Percentiles rank a stretch among this genome's conserved stretches.
Evolutionary conservation across 2,797 vertebrate genomes (phyloP).

Genomic region (Ptychobarbus kaznakovi): DNA sequence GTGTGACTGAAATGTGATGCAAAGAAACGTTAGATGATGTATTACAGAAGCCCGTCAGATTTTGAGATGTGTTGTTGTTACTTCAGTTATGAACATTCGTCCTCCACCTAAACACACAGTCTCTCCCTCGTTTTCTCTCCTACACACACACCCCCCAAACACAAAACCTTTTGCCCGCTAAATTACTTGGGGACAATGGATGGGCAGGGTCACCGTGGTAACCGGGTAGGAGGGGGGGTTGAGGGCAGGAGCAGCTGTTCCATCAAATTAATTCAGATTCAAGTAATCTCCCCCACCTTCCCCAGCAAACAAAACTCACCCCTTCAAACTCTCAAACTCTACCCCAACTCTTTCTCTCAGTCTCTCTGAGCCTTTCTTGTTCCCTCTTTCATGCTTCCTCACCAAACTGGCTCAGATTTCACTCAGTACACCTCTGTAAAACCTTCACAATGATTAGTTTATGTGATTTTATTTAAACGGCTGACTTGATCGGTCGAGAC

Average conservation of each 20-base stretch:
- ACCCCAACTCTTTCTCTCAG: conserved; percentile 30
- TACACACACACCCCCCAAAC: conserved; percentile 71
- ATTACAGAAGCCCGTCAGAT: conserved; percentile 48
- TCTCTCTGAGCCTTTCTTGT: not conserved
- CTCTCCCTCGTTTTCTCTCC: conserved; percentile 49
- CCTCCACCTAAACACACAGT: conserved; percentile 49
- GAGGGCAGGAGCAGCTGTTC: conserved; percentile 94
- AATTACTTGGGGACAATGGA: conserved; percentile 86
- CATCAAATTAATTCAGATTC: conserved; percentile 96
- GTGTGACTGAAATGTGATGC: not conserved
- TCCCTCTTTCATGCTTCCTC: conserved; percentile 56
- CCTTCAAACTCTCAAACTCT: conserved; percentile 45
- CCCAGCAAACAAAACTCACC: conserved; percentile 39
- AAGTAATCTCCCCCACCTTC: conserved; percentile 82
- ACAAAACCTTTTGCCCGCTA: conserved; percentile 82
- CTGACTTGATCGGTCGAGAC: not conserved
- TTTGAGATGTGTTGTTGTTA: conserved; percentile 60
- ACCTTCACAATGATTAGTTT: not conserved
- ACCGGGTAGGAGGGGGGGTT: conserved; percentile 85
- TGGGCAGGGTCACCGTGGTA: conserved; percentile 89
- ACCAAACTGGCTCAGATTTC: conserved; percentile 32
- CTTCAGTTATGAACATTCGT: conserved; percentile 48
- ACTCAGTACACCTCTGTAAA: not conserved
- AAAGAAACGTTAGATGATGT: conserved; percentile 2
- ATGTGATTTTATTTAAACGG: not conserved